Evolutionary conservation across 2,888 invertebrate genomes (phyloP), one percentile per base, ranked within the genome.

Genomic region (Pseudolycoriella hygida): DNA sequence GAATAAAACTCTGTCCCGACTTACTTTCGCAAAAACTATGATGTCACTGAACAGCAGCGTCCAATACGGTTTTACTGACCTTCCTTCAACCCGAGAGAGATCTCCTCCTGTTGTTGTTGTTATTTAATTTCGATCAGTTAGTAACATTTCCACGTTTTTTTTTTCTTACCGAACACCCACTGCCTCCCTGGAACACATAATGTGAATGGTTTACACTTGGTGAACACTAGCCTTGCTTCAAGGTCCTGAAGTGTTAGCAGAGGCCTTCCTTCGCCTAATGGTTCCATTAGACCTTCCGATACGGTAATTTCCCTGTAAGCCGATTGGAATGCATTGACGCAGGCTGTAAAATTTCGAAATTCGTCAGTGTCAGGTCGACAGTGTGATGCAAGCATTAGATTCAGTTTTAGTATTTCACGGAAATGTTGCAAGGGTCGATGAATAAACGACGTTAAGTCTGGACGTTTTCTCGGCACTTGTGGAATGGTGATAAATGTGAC

Each of bases 121-220:
- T 30, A 3, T 39, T 15, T 39, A 3, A 39, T 39, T 39, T 3
- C n/a, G 14, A 40, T 40, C 5, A n/a, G 19, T 40, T 40, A 3
- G 6, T 19, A 43, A 17, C 18, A 3, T 17, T 15, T 30, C 31
- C 3, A 37, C 15, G 5, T 11, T 6, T 39, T 15, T 17, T 17
- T 15, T 15, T 15, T 39, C 11, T 20, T 19, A 46, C 46, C 88
- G 54, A 88, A 88, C 47, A 89, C 82, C 88, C 88, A 88, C 62
- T 87, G 87, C 43, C 88, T 73, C 19, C 86, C 86, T 43, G 83
- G 79, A 54, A 82, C 79, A 56, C 80, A 82, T 60, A 89, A 67
- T 44, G 82, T 79, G 61, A 89, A 89, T 44, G 88, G 87, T 74
- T 85, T 87, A 71, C 87, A 88, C 65, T 85, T 80, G 56, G 88